phyloP scores from a whole-genome alignment of 2,888 invertebrate genomes.

The Galerucella pusilla region DNA sequence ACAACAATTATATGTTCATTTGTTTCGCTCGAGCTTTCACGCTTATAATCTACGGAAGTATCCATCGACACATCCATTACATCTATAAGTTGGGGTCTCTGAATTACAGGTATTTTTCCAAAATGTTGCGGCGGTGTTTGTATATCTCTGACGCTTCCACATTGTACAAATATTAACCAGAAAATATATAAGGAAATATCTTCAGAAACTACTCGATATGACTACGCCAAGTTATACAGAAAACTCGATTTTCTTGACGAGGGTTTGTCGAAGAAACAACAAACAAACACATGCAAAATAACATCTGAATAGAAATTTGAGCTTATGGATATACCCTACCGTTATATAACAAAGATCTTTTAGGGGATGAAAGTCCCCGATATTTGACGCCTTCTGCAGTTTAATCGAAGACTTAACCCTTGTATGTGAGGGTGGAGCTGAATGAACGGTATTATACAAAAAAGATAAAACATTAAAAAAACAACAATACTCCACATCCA shows the following conservation, averaged over 20 bases:
- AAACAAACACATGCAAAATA: conserved; percentile 54
- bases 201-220: neutral
- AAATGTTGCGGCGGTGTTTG: neutral
- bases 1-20: no score
- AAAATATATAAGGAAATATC: neutral
- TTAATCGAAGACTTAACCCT: conserved; percentile 61
- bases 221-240: conserved; percentile 9
- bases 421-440: conserved; percentile 56
- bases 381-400: conserved; percentile 59
- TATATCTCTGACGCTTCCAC: neutral
- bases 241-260: conserved; percentile 39
- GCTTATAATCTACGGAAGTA: no score
- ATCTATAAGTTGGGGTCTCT: no score
- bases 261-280: conserved; percentile 47
- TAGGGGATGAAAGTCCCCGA: conserved; percentile 52
- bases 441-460: conserved; percentile 52
- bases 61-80: no score
- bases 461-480: conserved; percentile 49
- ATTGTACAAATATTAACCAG: neutral
- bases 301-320: conserved; percentile 55
- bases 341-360: conserved; percentile 46
- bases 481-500: conserved; percentile 40
- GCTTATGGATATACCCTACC: conserved; percentile 48
- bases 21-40: no score
- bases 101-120: no score